Percentiles rank a stretch among this genome's conserved stretches.
phyloP scores from a whole-genome alignment of 1,140 invertebrate species.

The Chrysomallon squamiferum region DNA sequence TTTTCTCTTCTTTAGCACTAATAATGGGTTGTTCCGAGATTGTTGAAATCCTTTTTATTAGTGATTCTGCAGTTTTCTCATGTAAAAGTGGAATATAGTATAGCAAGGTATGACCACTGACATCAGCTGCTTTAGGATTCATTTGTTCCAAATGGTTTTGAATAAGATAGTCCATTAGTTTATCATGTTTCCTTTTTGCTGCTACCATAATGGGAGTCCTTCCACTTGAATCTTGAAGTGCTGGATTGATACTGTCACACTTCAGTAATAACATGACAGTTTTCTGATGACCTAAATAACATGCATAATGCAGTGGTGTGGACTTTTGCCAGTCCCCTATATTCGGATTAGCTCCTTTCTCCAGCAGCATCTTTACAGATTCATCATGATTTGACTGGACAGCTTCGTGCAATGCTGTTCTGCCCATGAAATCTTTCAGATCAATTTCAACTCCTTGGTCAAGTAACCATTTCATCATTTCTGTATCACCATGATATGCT shows the following conservation, averaged over 20 bases:
- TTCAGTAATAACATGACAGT: constrained; percentile 7
- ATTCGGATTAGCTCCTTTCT: constrained; percentile 7
- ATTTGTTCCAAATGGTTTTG: constrained; percentile 1
- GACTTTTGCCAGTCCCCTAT: constrained; percentile 13
- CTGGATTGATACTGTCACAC: background rate
- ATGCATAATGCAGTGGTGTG: constrained; percentile 20
- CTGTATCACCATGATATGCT: background rate
- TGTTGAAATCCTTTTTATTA: background rate
- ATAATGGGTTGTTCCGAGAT: too few relatives aligned
- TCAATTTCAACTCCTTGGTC: background rate
- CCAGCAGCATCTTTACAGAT: constrained; percentile 3
- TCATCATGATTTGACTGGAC: constrained; percentile 6
- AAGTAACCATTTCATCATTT: background rate
- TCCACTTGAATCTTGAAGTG: background rate
- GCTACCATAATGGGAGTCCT: constrained; percentile 7
- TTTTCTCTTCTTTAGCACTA: too few relatives aligned
- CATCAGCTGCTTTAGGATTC: background rate
- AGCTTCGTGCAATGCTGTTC: constrained; percentile 17
- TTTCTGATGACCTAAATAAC: constrained; percentile 2
- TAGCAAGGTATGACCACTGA: background rate
- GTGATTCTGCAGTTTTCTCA: background rate
- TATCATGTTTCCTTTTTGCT: constrained; percentile 7
- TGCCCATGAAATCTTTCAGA: background rate
- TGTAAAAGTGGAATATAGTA: constrained; percentile 2
- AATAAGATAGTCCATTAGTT: constrained; percentile 5